Evolutionary conservation across 2,888 invertebrate genomes (phyloP), one percentile per base, ranked within the genome.

Genomic region (Choristoneura rosaceana): DNA sequence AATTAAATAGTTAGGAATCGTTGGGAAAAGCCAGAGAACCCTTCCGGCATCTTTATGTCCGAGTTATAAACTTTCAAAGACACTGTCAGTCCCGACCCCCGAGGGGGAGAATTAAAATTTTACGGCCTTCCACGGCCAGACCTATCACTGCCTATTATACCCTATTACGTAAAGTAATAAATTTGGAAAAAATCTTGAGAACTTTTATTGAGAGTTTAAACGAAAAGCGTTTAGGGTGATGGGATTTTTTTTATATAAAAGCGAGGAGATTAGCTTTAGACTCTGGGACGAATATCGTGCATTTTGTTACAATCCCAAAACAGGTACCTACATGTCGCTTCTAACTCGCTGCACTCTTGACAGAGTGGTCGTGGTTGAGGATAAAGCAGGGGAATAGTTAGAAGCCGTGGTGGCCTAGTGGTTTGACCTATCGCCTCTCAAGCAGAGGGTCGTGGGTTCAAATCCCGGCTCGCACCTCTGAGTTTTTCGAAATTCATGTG

Each of bases 31-130:
- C 17, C 17, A 52, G 8, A 41, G 12, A 12, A 25, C 2, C 4
- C 78, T 80, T 87, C 83, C 76, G 80, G 62, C 5, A 45, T 75
- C 74, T 81, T 70, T 83, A 82, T 33, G 60, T 81, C 81, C 15
- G 8, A 41, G 71, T 61, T 17, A 15, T 65, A 64, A 87, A 87
- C 81, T 86, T 76, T 79, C 82, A 84, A 86, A 85, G 85, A 83
- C 82, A 76, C 77, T 82, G 84, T 83, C 87, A 85, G 81, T 87
- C 86, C 77, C 77, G 76, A 77, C 74, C 74, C 64, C 73, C 76
- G 73, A 79, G 66, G 79, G 75, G 78, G 62, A 67, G 79, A 82
- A 84, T 84, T 86, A 86, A 82, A 86, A 88, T 85, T 84, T 80
- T 82, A 79, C 74, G 62, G 75, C 74, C 74, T 78, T 73, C 76